Evolutionary conservation across 2,113 vertebrate species (phyloP).

Genomic region (Eudyptes chrysolophus): DNA sequence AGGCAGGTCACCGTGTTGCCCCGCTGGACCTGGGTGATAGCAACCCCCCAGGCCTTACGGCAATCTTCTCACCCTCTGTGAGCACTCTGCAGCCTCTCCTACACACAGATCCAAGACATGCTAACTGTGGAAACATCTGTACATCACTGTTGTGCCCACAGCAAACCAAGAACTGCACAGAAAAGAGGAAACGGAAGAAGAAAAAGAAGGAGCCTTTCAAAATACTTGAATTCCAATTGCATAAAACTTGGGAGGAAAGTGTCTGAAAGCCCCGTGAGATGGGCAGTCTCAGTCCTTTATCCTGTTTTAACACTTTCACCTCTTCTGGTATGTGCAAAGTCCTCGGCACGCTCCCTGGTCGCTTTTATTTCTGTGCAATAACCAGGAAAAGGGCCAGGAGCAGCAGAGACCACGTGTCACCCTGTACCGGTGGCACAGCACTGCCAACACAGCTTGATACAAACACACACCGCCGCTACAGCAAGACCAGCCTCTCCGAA

Average conservation of each 20-base stretch:
- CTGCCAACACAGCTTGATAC: not conserved
- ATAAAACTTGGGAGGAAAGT: not conserved
- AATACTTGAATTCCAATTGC: not conserved
- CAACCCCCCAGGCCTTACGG: not conserved
- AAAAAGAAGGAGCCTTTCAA: not conserved
- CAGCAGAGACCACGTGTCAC: not conserved
- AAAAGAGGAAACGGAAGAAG: not conserved
- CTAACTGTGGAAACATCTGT: not conserved
- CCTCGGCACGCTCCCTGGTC: not conserved
- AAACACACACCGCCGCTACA: fast-evolving
- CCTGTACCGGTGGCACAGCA: not conserved
- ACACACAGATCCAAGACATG: not conserved
- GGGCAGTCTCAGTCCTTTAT: not conserved
- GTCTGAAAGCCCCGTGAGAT: not conserved
- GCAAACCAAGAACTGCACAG: not conserved
- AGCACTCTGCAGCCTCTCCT: not conserved
- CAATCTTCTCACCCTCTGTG: not conserved
- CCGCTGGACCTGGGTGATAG: not conserved
- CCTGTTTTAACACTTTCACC: not conserved
- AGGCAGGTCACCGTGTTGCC: not conserved
- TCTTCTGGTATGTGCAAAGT: not conserved
- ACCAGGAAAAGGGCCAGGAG: not conserved
- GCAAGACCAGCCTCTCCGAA: not conserved
- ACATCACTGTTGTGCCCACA: not conserved
- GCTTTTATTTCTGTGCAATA: not conserved